Conservation (phyloP, 2,888 invertebrate genomes). For the Orthonychiurus folsomi region DNA sequence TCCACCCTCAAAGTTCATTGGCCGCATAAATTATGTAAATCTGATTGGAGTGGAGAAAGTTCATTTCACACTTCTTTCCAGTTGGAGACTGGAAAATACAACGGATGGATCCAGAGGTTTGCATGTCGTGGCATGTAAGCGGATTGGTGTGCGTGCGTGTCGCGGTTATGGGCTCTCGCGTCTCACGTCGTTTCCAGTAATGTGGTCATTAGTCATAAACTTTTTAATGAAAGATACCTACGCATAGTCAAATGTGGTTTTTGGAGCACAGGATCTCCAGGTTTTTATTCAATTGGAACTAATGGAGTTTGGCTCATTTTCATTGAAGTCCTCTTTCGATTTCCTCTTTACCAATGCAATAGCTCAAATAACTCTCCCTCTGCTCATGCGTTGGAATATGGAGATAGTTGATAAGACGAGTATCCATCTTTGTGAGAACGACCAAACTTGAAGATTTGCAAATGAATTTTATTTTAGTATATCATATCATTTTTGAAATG, state of each 20-base stretch:
- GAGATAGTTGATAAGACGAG: too few species aligned
- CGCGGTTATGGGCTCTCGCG: too few species aligned
- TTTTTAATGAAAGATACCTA: background rate
- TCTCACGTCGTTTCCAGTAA: constrained; percentile 1
- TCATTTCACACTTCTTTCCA: background rate
- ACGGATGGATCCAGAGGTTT: background rate
- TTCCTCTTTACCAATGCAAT: too few species aligned
- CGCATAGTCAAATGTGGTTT: background rate
- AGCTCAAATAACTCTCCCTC: too few species aligned
- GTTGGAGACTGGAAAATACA: background rate
- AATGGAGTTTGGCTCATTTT: constrained; percentile 1
- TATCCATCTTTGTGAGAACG: too few species aligned
- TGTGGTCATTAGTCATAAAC: constrained; percentile 1
- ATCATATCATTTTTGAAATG: too few species aligned
- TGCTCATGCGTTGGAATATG: too few species aligned
- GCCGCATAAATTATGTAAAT: constrained; percentile 1
- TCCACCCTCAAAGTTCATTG: background rate
- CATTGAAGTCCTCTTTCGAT: too few species aligned
- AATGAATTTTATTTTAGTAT: too few species aligned
- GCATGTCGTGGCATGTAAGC: too few species aligned
- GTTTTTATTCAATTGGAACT: background rate
- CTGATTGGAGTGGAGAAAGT: background rate
- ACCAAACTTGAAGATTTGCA: too few species aligned
- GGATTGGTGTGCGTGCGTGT: too few species aligned
- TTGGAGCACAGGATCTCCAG: background rate